Conservation (phyloP, 2,888 invertebrate genomes). For the Taphrorychus bicolor region DNA sequence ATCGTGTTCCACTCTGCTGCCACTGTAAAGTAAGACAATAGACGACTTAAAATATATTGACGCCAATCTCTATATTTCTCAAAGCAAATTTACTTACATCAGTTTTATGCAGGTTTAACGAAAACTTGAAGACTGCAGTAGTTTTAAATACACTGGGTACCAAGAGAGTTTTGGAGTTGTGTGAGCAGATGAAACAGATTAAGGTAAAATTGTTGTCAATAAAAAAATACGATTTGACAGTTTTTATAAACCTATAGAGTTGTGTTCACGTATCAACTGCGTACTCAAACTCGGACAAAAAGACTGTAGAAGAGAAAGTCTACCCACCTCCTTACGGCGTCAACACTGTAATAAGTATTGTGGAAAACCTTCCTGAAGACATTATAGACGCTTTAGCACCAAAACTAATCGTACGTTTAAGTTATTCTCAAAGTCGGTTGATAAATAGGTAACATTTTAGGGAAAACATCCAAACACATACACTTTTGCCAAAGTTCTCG, state of each 20-base stretch:
- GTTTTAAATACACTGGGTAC: constrained; percentile 91
- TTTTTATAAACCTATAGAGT: constrained; percentile 61
- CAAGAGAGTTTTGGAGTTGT: constrained; percentile 81
- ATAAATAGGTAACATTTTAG: constrained; percentile 47
- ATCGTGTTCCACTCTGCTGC: constrained; percentile 96
- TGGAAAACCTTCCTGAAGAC: constrained; percentile 68
- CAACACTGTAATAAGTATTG: constrained; percentile 67
- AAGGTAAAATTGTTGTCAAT: constrained; percentile 61
- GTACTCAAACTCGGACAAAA: constrained; percentile 90
- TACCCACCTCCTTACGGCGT: constrained; percentile 77
- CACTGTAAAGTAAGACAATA: constrained; percentile 72
- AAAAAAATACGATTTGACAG: not conserved
- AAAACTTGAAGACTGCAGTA: constrained; percentile 85
- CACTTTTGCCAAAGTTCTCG: constrained; percentile 93
- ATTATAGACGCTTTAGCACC: constrained; percentile 66
- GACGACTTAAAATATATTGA: too few species aligned
- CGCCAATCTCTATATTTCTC: not conserved
- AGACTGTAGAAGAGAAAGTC: constrained; percentile 81
- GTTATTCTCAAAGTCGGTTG: not conserved
- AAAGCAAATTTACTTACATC: not conserved
- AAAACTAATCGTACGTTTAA: constrained; percentile 63
- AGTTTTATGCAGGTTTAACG: constrained; percentile 73
- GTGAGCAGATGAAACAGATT: constrained; percentile 79
- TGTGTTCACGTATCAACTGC: constrained; percentile 95
- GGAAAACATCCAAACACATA: constrained; percentile 95